phyloP scores from a whole-genome alignment of 2,113 vertebrate genomes.

The Nannobrachium achirus region DNA sequence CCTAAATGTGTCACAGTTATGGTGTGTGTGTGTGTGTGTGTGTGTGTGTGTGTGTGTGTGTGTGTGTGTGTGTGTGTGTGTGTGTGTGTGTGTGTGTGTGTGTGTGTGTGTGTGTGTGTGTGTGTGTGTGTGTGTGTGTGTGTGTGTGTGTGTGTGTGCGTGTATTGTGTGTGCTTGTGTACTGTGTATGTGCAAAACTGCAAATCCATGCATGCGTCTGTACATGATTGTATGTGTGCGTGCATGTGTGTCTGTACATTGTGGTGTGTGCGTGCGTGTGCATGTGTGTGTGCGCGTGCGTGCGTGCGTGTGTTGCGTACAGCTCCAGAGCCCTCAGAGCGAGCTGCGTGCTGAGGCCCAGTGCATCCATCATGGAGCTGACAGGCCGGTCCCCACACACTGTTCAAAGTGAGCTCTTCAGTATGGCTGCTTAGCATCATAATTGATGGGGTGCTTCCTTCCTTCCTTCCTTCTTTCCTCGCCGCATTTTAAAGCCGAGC shows the following conservation, averaged over 20 bases:
- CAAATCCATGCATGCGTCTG: neutral
- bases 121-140: slow-evolving; percentile 7
- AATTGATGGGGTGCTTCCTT: slow-evolving; percentile 77
- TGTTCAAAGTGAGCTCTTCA: slow-evolving; percentile 77
- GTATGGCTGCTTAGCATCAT: slow-evolving; percentile 77
- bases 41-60: neutral
- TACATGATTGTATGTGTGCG: neutral
- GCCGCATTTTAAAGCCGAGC: slow-evolving; percentile 65
- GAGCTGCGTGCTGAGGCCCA: slow-evolving; percentile 68
- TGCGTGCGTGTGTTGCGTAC: slow-evolving; percentile 29
- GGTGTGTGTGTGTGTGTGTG: slow-evolving; percentile 5
- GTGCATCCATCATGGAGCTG: slow-evolving; percentile 74
- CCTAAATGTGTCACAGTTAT: too few relatives aligned
- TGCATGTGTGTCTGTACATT: neutral
- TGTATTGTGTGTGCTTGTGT: neutral
- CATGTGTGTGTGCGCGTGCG: neutral
- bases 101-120: slow-evolving; percentile 11
- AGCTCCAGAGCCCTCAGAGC: slow-evolving; percentile 65
- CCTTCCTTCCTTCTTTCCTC: too few relatives aligned
- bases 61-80: neutral
- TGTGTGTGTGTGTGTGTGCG: slow-evolving; percentile 1
- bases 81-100: too few relatives aligned
- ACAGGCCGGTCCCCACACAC: slow-evolving; percentile 71
- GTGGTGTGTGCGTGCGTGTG: neutral
- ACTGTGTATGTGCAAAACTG: neutral